Conservation (phyloP, 2,797 vertebrate genomes). For the Craterocephalus amniculus region DNA sequence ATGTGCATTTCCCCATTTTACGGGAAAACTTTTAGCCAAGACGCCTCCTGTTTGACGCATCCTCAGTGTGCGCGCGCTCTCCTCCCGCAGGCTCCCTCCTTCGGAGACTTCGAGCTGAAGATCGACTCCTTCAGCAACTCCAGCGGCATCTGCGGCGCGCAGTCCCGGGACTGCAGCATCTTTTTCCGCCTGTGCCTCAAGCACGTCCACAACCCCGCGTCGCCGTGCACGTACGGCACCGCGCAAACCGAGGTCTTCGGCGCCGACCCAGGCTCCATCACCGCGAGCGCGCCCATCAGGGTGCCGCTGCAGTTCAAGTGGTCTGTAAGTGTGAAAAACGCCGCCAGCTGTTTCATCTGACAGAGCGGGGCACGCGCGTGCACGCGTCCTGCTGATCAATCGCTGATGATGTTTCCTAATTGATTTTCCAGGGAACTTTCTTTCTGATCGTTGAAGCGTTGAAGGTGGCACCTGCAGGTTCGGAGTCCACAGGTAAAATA, state of each 20-base stretch:
- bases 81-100: conserved; percentile 73
- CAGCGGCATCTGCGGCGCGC: conserved; percentile 52
- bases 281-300: conserved; percentile 75
- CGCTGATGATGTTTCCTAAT: not conserved
- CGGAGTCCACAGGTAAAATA: conserved; percentile 82
- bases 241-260: conserved; percentile 79
- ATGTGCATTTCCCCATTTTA: no score
- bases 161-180: conserved; percentile 80
- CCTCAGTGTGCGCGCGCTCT: not conserved
- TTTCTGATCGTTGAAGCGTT: conserved; percentile 90
- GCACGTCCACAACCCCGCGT: conserved; percentile 80
- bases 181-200: conserved; percentile 91
- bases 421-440: conserved; percentile 82
- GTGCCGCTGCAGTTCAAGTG: conserved; percentile 88
- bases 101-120: conserved; percentile 90
- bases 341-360: not conserved
- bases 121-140: conserved; percentile 84
- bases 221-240: conserved; percentile 86
- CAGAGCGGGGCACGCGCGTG: not conserved
- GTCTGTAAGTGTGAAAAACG: conserved; percentile 83
- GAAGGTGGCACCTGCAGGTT: conserved; percentile 80
- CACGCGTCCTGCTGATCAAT: not conserved
- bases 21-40: no score
- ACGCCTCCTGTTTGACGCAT: not conserved
- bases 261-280: conserved; percentile 73